phyloP scores from a whole-genome alignment of 2,888 invertebrate genomes.

The Lacanobia wlatinum region DNA sequence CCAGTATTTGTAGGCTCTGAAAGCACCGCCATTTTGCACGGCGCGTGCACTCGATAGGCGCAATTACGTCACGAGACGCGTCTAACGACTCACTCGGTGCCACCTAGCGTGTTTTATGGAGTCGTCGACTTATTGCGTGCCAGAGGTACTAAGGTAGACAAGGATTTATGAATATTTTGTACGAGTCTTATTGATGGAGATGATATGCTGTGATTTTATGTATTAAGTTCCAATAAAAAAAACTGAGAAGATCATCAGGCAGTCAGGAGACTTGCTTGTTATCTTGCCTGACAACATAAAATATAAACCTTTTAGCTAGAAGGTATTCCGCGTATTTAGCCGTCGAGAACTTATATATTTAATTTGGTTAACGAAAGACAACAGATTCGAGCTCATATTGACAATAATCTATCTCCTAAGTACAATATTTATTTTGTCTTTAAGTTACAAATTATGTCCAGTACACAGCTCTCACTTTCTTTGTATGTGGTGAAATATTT shows the following conservation, averaged over 20 bases:
- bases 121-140: constrained; percentile 29
- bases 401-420: no score
- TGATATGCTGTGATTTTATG: no score
- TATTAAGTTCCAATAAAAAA: no score
- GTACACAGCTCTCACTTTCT: background rate
- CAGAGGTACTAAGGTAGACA: background rate
- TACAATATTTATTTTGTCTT: no score
- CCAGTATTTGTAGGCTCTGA: constrained; percentile 10
- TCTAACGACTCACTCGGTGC: constrained; percentile 34
- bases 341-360: no score
- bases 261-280: no score
- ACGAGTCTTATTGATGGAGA: background rate
- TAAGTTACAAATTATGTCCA: background rate
- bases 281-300: no score
- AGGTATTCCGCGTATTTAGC: no score
- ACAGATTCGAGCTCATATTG: no score
- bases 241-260: no score
- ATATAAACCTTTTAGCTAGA: no score
- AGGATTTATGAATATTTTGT: constrained; percentile 8
- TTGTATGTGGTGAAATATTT: background rate
- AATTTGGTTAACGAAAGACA: no score
- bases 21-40: constrained; percentile 32
- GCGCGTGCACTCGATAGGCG: constrained; percentile 38
- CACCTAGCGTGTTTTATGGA: constrained; percentile 23
- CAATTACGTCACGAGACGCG: constrained; percentile 40